Conservation (phyloP, 2,797 vertebrate genomes). For the Pteropus rufus region DNA sequence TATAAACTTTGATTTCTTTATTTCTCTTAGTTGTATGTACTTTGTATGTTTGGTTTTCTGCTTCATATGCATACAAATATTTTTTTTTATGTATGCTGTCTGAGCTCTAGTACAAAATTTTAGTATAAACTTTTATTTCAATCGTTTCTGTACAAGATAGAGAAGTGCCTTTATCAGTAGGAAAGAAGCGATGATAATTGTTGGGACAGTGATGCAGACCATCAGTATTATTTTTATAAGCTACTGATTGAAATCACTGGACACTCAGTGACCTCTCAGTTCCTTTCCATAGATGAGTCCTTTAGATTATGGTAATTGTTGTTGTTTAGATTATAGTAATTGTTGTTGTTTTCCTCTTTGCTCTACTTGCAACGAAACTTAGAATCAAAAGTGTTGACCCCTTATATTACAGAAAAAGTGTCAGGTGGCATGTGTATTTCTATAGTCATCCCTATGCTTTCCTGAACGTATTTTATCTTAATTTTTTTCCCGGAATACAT, state of each 20-base stretch:
- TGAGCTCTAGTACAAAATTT: neutral
- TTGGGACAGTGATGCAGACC: neutral
- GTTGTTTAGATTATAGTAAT: neutral
- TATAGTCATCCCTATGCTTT: neutral
- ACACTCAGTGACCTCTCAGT: neutral
- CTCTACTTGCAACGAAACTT: neutral
- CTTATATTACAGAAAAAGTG: neutral
- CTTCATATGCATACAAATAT: neutral
- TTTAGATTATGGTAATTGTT: neutral
- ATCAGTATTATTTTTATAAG: neutral
- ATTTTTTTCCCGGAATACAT: neutral
- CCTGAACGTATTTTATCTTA: neutral
- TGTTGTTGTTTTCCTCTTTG: neutral
- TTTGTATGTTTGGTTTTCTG: neutral
- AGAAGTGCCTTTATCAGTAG: neutral
- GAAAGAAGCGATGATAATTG: neutral
- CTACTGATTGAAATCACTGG: neutral
- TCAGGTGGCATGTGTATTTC: neutral
- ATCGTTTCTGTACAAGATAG: neutral
- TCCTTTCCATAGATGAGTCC: neutral
- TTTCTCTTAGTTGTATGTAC: neutral
- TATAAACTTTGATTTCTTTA: neutral
- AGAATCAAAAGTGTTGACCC: conserved; percentile 38
- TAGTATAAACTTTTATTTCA: neutral
- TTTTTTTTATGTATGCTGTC: neutral